Conservation (phyloP, 2,113 vertebrate genomes). For the Suricata suricatta region DNA sequence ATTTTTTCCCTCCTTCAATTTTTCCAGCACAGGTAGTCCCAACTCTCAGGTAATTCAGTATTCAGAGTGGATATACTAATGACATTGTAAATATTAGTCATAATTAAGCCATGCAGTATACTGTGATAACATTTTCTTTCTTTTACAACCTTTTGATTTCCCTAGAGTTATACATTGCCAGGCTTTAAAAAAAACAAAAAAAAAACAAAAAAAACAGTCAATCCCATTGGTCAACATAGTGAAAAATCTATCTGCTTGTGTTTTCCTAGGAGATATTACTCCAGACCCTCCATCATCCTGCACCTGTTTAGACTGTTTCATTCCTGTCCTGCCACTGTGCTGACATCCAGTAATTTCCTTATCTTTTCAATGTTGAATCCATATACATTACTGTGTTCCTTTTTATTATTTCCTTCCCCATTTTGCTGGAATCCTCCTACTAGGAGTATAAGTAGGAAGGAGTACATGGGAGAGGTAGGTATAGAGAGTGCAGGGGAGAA, state of each 20-base stretch:
- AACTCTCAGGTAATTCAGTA: neutral
- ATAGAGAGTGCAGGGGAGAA: neutral
- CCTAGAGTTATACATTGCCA: neutral
- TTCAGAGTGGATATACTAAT: neutral
- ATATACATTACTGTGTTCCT: neutral
- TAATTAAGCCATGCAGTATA: neutral
- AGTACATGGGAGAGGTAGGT: neutral
- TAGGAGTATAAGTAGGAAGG: neutral
- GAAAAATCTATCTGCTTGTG: neutral
- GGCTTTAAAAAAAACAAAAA: too few relatives aligned
- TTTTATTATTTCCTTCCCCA: neutral
- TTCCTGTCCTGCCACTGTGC: neutral
- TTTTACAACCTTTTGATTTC: neutral
- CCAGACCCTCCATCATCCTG: too few relatives aligned
- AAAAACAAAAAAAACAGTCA: neutral
- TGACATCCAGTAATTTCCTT: neutral
- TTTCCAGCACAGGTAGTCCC: neutral
- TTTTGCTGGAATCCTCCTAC: neutral
- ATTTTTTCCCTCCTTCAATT: neutral
- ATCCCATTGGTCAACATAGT: neutral
- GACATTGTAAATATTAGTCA: neutral
- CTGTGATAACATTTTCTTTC: neutral
- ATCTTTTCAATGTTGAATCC: neutral
- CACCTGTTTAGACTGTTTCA: neutral
- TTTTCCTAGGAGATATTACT: neutral